Percentiles rank a stretch among this genome's conserved stretches.
These are phyloP conservation scores for Xylota sylvarum DNA, from an alignment of 2,888 invertebrate species.

Conservation along the genomic window DNA sequence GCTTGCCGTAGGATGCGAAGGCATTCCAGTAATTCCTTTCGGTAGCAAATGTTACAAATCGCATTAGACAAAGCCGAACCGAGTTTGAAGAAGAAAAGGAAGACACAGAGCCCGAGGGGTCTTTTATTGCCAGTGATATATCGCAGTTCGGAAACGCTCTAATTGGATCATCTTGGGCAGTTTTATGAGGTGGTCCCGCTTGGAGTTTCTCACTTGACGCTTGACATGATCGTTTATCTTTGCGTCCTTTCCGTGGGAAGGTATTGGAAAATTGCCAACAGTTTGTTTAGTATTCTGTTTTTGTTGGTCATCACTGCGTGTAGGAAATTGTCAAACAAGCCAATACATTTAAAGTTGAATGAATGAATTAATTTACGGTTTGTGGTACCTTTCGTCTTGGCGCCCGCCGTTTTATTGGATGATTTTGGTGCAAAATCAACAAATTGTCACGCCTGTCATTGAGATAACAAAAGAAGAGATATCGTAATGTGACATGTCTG, in stretches of 20 bases:
- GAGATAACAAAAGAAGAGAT: neutral
- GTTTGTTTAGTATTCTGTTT: constrained; percentile 1
- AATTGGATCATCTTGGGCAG: constrained; percentile 71
- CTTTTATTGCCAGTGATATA: constrained; percentile 41
- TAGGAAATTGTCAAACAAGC: neutral
- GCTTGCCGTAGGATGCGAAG: constrained; percentile 28
- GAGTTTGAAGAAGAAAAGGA: constrained; percentile 12
- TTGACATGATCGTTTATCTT: constrained; percentile 48
- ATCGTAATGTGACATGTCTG: no score
- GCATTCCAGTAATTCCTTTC: constrained; percentile 58
- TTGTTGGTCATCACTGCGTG: neutral
- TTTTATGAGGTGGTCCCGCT: constrained; percentile 60
- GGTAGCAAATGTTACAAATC: constrained; percentile 52
- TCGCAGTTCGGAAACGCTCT: constrained; percentile 45
- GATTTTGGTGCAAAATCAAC: neutral
- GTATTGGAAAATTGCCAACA: neutral
- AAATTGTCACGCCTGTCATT: constrained; percentile 25
- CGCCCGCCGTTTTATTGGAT: constrained; percentile 36
- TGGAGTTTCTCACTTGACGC: constrained; percentile 42
- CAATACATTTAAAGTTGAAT: constrained; percentile 8
- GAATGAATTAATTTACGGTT: constrained; percentile 35
- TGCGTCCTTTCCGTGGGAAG: constrained; percentile 49
- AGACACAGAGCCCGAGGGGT: neutral
- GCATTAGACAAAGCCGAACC: constrained; percentile 30
- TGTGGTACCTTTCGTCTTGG: constrained; percentile 10